A percentile compares a stretch with the other conserved stretches of the same genome.
phyloP scores from a whole-genome alignment of 2,113 vertebrate genomes.

The Lampris incognitus region DNA sequence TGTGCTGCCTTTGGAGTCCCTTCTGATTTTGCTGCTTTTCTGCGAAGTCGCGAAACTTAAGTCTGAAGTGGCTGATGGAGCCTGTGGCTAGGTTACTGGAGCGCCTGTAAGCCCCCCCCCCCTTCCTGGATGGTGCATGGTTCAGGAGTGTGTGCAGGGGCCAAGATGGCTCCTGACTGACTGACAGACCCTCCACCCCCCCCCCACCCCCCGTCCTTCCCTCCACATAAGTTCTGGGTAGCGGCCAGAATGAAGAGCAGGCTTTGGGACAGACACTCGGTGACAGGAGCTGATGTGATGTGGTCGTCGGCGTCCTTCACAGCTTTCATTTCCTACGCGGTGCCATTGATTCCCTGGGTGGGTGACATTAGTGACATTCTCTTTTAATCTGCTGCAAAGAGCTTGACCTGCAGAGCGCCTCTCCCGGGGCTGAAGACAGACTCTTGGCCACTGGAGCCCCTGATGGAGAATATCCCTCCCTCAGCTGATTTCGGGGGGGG shows the following conservation, averaged over 20 bases:
- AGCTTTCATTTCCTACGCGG: conserved; percentile 75
- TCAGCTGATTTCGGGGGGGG: conserved; percentile 6
- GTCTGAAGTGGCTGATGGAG: conserved; percentile 67
- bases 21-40: neutral
- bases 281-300: conserved; percentile 78
- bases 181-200: conserved; percentile 59
- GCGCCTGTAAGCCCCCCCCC: conserved; percentile 18
- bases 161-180: conserved; percentile 22
- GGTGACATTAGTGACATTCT: conserved; percentile 71
- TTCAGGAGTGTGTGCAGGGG: conserved; percentile 43
- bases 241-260: conserved; percentile 66
- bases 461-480: conserved; percentile 61
- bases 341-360: conserved; percentile 66
- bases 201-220: no score
- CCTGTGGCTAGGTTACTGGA: conserved; percentile 45
- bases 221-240: conserved; percentile 35
- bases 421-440: conserved; percentile 63
- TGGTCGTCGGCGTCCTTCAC: conserved; percentile 70
- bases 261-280: conserved; percentile 43
- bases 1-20: neutral
- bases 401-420: conserved; percentile 62
- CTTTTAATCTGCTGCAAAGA: conserved; percentile 79
- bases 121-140: conserved; percentile 40
- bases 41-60: conserved; percentile 15
- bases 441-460: conserved; percentile 32